Evolutionary conservation across 1,140 invertebrate species (phyloP), one percentile per base, ranked within the genome.

Genomic region (Pinna nobilis): DNA sequence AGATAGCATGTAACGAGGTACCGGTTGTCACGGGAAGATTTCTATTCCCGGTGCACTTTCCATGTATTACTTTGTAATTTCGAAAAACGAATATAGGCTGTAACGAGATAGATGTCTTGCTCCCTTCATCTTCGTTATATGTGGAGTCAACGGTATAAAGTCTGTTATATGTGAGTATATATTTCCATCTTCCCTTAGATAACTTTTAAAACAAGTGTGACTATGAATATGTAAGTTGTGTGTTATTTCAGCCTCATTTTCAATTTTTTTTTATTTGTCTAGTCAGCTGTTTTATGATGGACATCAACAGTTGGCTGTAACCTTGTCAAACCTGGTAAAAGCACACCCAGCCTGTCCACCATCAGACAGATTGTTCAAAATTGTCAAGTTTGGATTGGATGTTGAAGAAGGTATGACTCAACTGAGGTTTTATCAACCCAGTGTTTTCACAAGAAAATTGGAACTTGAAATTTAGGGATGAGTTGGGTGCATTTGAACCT

Each of bases 271-370:
- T 30, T 71, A 69, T 55, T 49, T 72, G 89, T 89, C 57, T 88
- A 98, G 97, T 83, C 91, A 91, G 74, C 76, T 91, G 49, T 91
- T 90, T 65, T 91, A 91, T 82, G 98, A 99, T 93, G 97, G 97
- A 6, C 93, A 98, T 88, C 95, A 97, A 88, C 92, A 93, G 30
- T 89, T 98, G 35, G 97, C 97, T 0, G 93, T 96, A 0, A 94
- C 93, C 63, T 88, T 99, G 47, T 93, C 95, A 2, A 92, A 93
- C 67, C 88, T 94, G 28, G 93, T 96, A 0, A 95, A 97, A 87
- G 93, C 96, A 0, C 95, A 97, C 80, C 95, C 96, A 64, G 93
- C 95, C 28, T 98, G 97, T 87, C 96, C 98, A 13, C 97, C 98
- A 0, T 98, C 97, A 44, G 97, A 99, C 87, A 92, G 96, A 83